A percentile compares a stretch with the other conserved stretches of the same genome.
phyloP scores from a whole-genome alignment of 2,797 vertebrate species.

The Coccyzus lansbergi region DNA sequence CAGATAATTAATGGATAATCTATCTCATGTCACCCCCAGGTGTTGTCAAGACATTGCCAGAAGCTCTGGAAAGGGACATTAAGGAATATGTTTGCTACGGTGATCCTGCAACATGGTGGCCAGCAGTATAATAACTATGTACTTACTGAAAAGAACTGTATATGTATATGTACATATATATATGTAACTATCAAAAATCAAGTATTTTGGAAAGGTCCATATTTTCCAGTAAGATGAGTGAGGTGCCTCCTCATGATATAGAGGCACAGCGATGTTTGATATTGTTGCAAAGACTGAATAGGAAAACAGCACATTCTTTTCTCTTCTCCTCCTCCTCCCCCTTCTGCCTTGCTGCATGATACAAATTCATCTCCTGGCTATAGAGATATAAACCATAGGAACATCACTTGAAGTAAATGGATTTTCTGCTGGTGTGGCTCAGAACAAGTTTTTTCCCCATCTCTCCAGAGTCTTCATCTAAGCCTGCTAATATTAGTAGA shows the following conservation, averaged over 20 bases:
- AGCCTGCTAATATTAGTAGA: background rate
- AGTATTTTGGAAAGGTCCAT: background rate
- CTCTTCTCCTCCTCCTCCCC: background rate
- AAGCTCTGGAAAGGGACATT: background rate
- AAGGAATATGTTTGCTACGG: background rate
- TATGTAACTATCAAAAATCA: background rate
- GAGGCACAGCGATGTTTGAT: background rate
- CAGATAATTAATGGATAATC: background rate
- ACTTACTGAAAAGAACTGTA: background rate
- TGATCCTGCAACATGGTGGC: background rate
- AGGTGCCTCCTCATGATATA: background rate
- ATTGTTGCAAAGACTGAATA: background rate
- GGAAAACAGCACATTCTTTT: background rate
- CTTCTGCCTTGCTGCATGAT: background rate
- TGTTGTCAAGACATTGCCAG: background rate
- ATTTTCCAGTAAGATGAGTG: background rate
- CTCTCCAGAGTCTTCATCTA: background rate
- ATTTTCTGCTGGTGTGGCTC: conserved; percentile 6
- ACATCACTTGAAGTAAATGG: background rate
- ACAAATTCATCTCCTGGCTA: background rate
- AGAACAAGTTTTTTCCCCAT: background rate
- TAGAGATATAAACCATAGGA: background rate
- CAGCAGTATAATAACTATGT: background rate
- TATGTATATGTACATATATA: background rate
- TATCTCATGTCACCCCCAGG: background rate